These are phyloP conservation scores for Acanthosepion lycidas DNA, from an alignment of 2,888 invertebrate species.

Conservation along the genomic window DNA sequence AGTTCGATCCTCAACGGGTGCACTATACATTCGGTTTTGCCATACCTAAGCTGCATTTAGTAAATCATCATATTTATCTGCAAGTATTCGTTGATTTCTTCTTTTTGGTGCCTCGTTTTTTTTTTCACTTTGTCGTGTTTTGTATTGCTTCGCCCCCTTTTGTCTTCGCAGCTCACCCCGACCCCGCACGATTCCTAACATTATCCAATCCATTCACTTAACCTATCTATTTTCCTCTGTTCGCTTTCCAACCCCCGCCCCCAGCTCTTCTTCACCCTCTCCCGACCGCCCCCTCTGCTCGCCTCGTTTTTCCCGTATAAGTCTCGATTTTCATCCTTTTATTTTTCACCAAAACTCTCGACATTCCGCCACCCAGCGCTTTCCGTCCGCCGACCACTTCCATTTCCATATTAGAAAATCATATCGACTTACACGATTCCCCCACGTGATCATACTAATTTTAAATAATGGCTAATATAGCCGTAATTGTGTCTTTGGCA, in stretches of 20 bases:
- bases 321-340: neutral
- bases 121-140: too few species aligned
- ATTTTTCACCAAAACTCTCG: neutral
- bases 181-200: too few species aligned
- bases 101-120: too few species aligned
- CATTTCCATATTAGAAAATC: neutral
- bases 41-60: too few species aligned
- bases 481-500: slow-evolving; percentile 10
- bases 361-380: too few species aligned
- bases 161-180: too few species aligned
- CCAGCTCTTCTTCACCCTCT: neutral
- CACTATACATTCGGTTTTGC: too few species aligned
- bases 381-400: neutral
- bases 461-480: slow-evolving; percentile 8
- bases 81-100: too few species aligned
- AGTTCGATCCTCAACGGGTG: too few species aligned
- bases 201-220: too few species aligned
- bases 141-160: too few species aligned
- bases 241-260: neutral
- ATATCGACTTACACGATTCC: neutral
- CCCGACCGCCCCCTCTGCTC: neutral
- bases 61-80: too few species aligned
- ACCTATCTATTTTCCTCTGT: neutral
- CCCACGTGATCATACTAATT: neutral
- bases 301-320: neutral